Base-by-base conservation (phyloP, 53 echinoderm and acorn worm genomes). In the Holothuria leucospilota region DNA sequence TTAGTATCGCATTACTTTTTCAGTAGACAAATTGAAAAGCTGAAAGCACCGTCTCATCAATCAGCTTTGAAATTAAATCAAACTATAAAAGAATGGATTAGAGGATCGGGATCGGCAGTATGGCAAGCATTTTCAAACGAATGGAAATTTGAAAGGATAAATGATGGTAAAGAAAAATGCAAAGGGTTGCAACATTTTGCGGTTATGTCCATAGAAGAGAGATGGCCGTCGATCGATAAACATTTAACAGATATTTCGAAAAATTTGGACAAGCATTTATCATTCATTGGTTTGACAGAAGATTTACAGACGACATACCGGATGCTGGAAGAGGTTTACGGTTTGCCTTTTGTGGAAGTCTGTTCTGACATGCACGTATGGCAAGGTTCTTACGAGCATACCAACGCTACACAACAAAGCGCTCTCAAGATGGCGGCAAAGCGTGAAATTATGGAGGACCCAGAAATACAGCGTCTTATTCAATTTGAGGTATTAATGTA, bases 1-100 rank as follows among this genome's bases (percentile, higher is more conserved):
- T 49, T 27, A 15, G 75, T 75, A 10, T 75, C 75, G 1, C 53
- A 75, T 49, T 75, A 75, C 23, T 75, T 72, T 39, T 72, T 72
- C 21, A 72, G 42, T 20, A 30, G 72, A 72, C 72, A 72, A 46
- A 5, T 72, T n/a, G 72, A 20, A 14, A 39, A 39, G 40, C 14
- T 10, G 11, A 72, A 46, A 21, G 21, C 20, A 38, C 7, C 20
- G 6, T 46, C 49, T 39, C 5, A 72, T 72, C 15, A 56, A 16
- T 16, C 5, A 16, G 16, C 2, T 18, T 56, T 18, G 5, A 18
- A 7, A 0, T 56, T 56, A 9, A 56, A 56, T 56, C 0, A 56
- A 56, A 16, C 56, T 0, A 72, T 72, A 18, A 72, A 39, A 30
- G 46, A 72, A 46, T 72, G 72, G 72, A 38, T 72, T 21, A 72